Percentiles rank a stretch among this genome's conserved stretches.
These are phyloP conservation scores for Ormyrus nitidulus DNA, from an alignment of 2,888 invertebrate species.

Conservation along the genomic window DNA sequence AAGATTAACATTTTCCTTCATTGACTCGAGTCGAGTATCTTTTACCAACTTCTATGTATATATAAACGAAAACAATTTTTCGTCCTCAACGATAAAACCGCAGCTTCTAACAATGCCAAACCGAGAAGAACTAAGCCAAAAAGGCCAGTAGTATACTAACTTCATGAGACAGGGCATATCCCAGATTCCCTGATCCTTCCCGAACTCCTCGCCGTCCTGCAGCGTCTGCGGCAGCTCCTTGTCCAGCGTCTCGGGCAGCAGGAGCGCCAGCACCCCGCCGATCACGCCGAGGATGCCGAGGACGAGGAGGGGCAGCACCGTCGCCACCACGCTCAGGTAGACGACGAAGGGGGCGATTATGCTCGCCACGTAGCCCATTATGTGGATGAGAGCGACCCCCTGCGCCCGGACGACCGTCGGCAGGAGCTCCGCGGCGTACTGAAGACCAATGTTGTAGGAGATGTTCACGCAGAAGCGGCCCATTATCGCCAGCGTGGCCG, in stretches of 20 bases:
- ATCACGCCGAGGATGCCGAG: conserved; percentile 85
- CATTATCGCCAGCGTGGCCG: conserved; percentile 88
- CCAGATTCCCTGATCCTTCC: conserved; percentile 86
- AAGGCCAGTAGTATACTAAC: conserved; percentile 72
- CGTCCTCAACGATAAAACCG: too few relatives aligned
- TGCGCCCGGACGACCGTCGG: conserved; percentile 93
- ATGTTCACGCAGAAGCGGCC: conserved; percentile 92
- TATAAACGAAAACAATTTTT: too few relatives aligned
- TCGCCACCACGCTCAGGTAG: conserved; percentile 85
- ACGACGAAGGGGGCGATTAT: conserved; percentile 91
- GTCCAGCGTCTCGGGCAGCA: conserved; percentile 90
- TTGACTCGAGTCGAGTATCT: too few relatives aligned
- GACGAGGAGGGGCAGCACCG: conserved; percentile 85
- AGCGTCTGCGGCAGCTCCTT: conserved; percentile 91
- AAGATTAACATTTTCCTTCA: too few relatives aligned
- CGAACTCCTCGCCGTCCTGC: conserved; percentile 91
- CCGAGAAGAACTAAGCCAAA: not conserved
- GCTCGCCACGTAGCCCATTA: conserved; percentile 91
- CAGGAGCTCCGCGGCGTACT: conserved; percentile 91
- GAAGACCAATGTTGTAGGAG: conserved; percentile 92
- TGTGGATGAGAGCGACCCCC: conserved; percentile 90
- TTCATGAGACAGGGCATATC: conserved; percentile 87
- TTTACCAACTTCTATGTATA: too few relatives aligned
- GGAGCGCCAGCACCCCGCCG: conserved; percentile 86
- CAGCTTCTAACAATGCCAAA: too few relatives aligned